Evolutionary conservation across 2,888 invertebrate genomes (phyloP).

Genomic region (Erebia epiphron): DNA sequence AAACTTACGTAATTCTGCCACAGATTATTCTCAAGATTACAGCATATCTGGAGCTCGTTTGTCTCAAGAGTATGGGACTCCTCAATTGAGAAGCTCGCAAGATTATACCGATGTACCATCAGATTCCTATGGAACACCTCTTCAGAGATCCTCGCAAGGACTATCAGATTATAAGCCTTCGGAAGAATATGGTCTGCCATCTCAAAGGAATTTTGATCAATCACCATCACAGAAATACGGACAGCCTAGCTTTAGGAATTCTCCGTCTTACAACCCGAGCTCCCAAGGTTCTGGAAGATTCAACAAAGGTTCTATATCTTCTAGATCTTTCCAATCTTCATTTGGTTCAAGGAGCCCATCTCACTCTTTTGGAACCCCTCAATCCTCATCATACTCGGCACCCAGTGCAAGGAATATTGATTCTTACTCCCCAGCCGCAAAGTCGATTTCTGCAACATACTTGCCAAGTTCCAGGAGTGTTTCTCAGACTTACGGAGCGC

Average conservation of each 20-base stretch:
- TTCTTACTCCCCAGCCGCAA: slow-evolving; percentile 49
- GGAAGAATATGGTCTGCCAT: slow-evolving; percentile 55
- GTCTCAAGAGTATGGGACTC: slow-evolving; percentile 46
- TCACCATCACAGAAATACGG: slow-evolving; percentile 56
- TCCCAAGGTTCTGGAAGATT: slow-evolving; percentile 46
- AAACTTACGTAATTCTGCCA: slow-evolving; percentile 19
- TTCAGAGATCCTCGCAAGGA: slow-evolving; percentile 49
- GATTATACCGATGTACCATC: slow-evolving; percentile 46
- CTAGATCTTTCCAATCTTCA: slow-evolving; percentile 51
- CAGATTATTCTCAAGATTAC: slow-evolving; percentile 47
- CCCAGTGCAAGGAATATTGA: slow-evolving; percentile 51
- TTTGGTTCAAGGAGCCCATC: slow-evolving; percentile 38
- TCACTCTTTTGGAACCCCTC: slow-evolving; percentile 47
- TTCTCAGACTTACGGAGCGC: slow-evolving; percentile 53
- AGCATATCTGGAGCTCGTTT: slow-evolving; percentile 46
- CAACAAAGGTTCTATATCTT: slow-evolving; percentile 46
- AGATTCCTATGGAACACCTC: slow-evolving; percentile 47
- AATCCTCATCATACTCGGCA: slow-evolving; percentile 50
- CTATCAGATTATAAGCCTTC: slow-evolving; percentile 53
- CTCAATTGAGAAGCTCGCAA: slow-evolving; percentile 42
- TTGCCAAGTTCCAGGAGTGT: slow-evolving; percentile 50
- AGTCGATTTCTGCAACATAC: slow-evolving; percentile 56
- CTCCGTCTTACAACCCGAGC: slow-evolving; percentile 26
- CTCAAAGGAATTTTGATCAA: slow-evolving; percentile 48
- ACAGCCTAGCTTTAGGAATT: slow-evolving; percentile 23